A percentile compares a stretch with the other conserved stretches of the same genome.
phyloP scores from a whole-genome alignment of 2,888 invertebrate species.

The Diabrotica balteata region DNA sequence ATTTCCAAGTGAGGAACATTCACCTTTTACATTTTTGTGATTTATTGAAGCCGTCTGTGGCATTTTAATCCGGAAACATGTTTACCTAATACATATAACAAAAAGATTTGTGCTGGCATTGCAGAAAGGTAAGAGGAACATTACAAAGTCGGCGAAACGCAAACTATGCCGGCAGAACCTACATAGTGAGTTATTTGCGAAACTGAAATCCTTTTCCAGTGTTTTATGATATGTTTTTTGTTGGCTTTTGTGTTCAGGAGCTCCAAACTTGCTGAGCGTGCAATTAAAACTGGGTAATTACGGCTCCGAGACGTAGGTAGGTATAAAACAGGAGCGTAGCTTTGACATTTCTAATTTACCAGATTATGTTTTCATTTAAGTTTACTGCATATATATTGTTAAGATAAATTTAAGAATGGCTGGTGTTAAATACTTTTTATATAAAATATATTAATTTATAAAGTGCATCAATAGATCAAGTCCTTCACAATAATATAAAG shows the following conservation, averaged over 20 bases:
- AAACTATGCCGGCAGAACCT: slow-evolving; percentile 15
- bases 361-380: too few relatives aligned
- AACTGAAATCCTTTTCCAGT: slow-evolving; percentile 27
- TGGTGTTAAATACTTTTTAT: too few relatives aligned
- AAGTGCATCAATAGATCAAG: too few relatives aligned
- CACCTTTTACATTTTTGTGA: slow-evolving; percentile 12
- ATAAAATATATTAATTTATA: too few relatives aligned
- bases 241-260: slow-evolving; percentile 15
- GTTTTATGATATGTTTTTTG: slow-evolving; percentile 29
- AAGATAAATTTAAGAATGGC: too few relatives aligned
- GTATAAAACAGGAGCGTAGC: slow-evolving; percentile 5
- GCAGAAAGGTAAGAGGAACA: slow-evolving; percentile 26
- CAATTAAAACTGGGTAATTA: slow-evolving; percentile 55
- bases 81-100: slow-evolving; percentile 28
- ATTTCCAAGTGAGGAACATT: slow-evolving; percentile 1
- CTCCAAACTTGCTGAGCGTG: slow-evolving; percentile 48
- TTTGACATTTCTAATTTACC: too few relatives aligned
- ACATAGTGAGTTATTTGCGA: slow-evolving; percentile 22
- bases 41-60: slow-evolving; percentile 6
- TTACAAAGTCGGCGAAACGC: slow-evolving; percentile 16
- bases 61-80: slow-evolving; percentile 26
- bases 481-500: too few relatives aligned
- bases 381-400: too few relatives aligned
- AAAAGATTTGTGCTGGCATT: slow-evolving; percentile 28
- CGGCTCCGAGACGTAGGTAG: slow-evolving; percentile 27